phyloP scores from a whole-genome alignment of 2,113 vertebrate genomes.

The Corvus cornix region DNA sequence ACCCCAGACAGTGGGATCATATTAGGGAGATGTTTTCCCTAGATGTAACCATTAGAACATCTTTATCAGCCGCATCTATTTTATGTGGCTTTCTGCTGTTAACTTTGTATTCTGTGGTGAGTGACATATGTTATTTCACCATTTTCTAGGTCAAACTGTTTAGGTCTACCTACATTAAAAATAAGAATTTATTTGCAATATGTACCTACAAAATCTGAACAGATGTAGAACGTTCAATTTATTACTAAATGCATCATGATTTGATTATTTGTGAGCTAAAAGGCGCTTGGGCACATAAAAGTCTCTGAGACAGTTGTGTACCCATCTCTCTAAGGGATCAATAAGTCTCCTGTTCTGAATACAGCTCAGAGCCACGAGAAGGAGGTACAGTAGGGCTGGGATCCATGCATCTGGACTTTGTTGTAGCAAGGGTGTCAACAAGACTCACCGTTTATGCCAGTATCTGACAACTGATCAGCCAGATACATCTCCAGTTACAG shows the following conservation, averaged over 20 bases:
- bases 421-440: neutral
- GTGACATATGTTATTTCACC: neutral
- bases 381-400: neutral
- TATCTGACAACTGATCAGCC: neutral
- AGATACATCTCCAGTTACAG: neutral
- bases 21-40: neutral
- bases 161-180: neutral
- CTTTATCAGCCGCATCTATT: neutral
- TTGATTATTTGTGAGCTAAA: neutral
- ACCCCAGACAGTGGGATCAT: neutral
- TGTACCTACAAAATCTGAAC: neutral
- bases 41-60: neutral
- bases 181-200: neutral
- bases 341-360: neutral
- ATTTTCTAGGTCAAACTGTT: neutral
- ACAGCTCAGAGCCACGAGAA: neutral
- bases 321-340: neutral
- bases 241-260: neutral
- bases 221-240: neutral
- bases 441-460: neutral
- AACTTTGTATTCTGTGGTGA: neutral
- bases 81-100: neutral
- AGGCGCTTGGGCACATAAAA: fast-evolving
- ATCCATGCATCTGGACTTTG: neutral
- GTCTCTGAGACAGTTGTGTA: neutral